These are phyloP conservation scores for Hormaphis cornu DNA, from an alignment of 1,140 invertebrate species.

Conservation along the genomic window DNA sequence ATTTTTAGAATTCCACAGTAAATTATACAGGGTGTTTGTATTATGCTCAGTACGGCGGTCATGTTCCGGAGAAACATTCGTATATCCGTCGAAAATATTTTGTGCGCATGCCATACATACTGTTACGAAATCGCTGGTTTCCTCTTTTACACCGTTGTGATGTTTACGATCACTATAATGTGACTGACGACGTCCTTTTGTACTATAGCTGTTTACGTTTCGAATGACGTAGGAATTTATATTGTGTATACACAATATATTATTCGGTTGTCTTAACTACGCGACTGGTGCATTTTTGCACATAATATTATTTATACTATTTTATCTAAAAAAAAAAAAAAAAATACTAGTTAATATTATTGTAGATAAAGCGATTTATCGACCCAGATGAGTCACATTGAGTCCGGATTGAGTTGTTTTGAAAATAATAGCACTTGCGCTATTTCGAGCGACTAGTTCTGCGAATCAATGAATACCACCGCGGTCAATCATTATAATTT, in stretches of 20 bases:
- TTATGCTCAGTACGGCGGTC: not conserved
- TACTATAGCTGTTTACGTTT: not conserved
- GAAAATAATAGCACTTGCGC: no score
- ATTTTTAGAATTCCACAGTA: slow-evolving; percentile 21
- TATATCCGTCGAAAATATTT: not conserved
- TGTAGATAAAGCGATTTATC: not conserved
- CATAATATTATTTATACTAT: no score
- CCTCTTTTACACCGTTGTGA: not conserved
- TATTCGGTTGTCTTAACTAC: not conserved
- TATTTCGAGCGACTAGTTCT: no score
- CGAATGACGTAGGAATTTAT: not conserved
- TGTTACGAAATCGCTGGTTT: not conserved
- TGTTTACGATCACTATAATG: no score
- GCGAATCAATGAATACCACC: no score
- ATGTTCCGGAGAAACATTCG: not conserved
- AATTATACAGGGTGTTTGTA: slow-evolving; percentile 8
- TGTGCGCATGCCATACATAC: not conserved
- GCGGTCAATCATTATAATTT: no score
- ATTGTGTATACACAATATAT: not conserved
- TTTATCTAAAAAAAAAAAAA: not conserved
- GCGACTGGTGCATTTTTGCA: not conserved
- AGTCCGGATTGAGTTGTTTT: not conserved
- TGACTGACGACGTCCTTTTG: no score
- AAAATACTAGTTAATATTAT: not conserved
- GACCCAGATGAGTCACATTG: not conserved